Conservation (phyloP, 2,888 invertebrate species). For the Pinctada fucata region DNA sequence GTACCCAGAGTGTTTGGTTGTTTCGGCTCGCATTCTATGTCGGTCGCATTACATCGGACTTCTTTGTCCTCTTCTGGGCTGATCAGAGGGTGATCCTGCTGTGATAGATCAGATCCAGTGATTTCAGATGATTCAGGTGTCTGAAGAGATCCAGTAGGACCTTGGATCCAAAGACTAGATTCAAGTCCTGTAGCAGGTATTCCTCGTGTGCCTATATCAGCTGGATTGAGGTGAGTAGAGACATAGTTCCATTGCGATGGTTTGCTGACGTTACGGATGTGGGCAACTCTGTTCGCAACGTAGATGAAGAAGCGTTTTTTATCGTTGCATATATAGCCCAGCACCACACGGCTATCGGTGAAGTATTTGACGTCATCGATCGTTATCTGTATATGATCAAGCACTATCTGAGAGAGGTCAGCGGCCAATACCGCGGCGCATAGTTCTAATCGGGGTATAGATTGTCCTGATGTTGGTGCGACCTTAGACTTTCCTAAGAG, state of each 20-base stretch:
- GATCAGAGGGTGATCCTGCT: too few species aligned
- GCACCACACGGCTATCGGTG: constrained; percentile 46
- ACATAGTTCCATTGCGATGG: constrained; percentile 48
- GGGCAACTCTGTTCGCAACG: constrained; percentile 45
- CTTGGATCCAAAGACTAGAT: constrained; percentile 38
- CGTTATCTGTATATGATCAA: constrained; percentile 29
- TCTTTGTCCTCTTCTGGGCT: constrained; percentile 1
- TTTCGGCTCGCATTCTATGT: neutral
- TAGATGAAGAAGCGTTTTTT: constrained; percentile 45
- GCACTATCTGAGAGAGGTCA: constrained; percentile 38
- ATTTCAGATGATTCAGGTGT: too few species aligned
- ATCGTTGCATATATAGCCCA: constrained; percentile 47
- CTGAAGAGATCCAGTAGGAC: too few species aligned
- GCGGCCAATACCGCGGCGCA: constrained; percentile 50
- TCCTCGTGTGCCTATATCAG: constrained; percentile 42
- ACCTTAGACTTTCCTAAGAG: constrained; percentile 43
- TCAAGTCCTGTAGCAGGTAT: constrained; percentile 8
- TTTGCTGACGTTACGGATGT: constrained; percentile 23
- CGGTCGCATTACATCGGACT: neutral
- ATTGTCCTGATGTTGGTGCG: constrained; percentile 39
- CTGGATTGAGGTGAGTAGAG: constrained; percentile 36
- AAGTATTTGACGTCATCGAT: constrained; percentile 38
- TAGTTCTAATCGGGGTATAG: constrained; percentile 52
- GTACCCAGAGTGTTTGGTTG: neutral
- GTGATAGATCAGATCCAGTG: too few species aligned